Evolutionary conservation across 2,797 vertebrate species (phyloP).

Genomic region (Acanthopagrus latus): DNA sequence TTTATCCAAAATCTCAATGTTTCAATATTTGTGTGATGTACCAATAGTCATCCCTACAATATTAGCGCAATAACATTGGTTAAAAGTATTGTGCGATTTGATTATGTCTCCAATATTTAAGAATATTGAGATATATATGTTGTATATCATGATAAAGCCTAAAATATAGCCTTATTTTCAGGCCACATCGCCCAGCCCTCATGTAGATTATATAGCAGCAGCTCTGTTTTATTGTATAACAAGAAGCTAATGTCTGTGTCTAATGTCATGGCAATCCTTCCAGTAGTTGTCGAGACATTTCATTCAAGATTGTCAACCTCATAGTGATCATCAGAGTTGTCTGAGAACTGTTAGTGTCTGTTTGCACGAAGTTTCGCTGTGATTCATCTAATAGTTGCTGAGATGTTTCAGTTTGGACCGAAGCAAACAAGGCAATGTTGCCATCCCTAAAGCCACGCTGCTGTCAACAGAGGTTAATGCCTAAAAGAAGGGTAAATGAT

Average conservation of each 20-base stretch:
- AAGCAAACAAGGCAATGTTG: neutral
- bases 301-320: neutral
- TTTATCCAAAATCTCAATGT: no score
- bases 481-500: constrained; percentile 8
- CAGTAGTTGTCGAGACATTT: constrained; percentile 1
- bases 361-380: no score
- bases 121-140: no score
- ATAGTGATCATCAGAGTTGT: neutral
- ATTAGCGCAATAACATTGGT: no score
- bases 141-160: no score
- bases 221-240: neutral
- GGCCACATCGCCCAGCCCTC: no score
- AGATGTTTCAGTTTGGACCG: neutral
- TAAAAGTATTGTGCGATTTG: no score
- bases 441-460: neutral
- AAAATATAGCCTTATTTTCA: no score
- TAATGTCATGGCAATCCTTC: neutral
- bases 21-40: no score
- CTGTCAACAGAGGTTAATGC: constrained; percentile 2
- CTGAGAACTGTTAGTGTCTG: neutral
- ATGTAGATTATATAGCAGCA: neutral
- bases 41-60: no score
- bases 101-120: no score
- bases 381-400: neutral
- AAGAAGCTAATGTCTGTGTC: neutral